Percentiles rank a stretch among this genome's conserved stretches.
These are phyloP conservation scores for Romanogobio albipinnatus DNA, from an alignment of 2,113 vertebrate species.

Conservation along the genomic window DNA sequence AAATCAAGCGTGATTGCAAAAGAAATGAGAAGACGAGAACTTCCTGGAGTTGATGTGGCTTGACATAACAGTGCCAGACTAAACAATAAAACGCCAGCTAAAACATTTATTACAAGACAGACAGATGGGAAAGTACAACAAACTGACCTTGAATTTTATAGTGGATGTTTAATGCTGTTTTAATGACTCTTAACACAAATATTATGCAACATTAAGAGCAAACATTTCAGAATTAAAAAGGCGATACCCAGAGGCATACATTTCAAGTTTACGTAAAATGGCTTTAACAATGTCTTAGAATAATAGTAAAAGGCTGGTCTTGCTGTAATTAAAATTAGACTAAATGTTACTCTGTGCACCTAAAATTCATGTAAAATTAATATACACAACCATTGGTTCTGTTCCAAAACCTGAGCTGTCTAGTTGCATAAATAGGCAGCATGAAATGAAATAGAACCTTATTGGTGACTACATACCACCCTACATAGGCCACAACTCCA, in stretches of 20 bases:
- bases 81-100: constrained; percentile 23
- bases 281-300: neutral
- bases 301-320: neutral
- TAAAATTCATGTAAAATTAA: neutral
- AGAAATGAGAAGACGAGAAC: neutral
- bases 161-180: constrained; percentile 1
- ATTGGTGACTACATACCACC: neutral
- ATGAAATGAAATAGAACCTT: neutral
- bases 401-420: neutral
- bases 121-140: neutral
- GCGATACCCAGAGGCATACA: neutral
- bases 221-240: neutral
- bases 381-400: neutral
- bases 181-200: constrained; percentile 2
- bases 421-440: neutral
- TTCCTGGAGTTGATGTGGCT: neutral
- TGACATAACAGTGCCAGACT: neutral
- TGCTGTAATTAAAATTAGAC: neutral
- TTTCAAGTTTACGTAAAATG: neutral
- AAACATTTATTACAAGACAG: neutral
- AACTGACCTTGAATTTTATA: neutral
- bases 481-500: neutral
- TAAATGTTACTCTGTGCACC: neutral
- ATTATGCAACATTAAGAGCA: neutral
- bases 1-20: neutral